Evolutionary conservation across 1,140 invertebrate genomes (phyloP).

Genomic region (Sitophilus oryzae): DNA sequence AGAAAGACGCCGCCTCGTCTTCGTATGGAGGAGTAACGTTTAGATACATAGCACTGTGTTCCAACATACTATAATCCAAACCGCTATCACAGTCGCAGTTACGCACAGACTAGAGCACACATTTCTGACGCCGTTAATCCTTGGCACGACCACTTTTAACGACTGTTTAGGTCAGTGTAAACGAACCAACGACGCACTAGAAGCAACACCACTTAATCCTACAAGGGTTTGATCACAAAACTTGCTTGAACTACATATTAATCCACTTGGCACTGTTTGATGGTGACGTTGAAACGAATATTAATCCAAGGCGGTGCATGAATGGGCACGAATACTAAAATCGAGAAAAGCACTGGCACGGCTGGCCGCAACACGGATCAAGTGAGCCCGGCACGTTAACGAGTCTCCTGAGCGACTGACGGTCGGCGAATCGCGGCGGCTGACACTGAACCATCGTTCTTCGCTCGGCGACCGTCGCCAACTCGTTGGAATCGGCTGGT

Average conservation of each 20-base stretch:
- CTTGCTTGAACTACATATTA: no score
- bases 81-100: conserved; percentile 23
- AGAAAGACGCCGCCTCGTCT: conserved; percentile 38
- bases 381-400: conserved; percentile 12
- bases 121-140: conserved; percentile 1
- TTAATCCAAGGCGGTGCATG: background rate
- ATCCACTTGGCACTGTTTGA: no score
- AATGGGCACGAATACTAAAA: no score
- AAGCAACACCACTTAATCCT: background rate
- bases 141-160: conserved; percentile 15
- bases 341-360: background rate
- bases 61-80: conserved; percentile 35
- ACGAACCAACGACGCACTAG: no score
- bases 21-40: conserved; percentile 38
- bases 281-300: background rate
- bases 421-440: conserved; percentile 3
- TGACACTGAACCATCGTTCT: conserved; percentile 19
- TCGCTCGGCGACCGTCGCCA: conserved; percentile 30
- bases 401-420: conserved; percentile 13
- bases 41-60: conserved; percentile 41
- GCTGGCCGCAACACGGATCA: conserved; percentile 8
- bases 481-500: conserved; percentile 36
- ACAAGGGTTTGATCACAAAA: no score
- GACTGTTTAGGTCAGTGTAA: conserved; percentile 1
- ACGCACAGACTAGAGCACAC: conserved; percentile 23